Conservation (phyloP, 2,113 vertebrate genomes). For the Cisticola juncidis region DNA sequence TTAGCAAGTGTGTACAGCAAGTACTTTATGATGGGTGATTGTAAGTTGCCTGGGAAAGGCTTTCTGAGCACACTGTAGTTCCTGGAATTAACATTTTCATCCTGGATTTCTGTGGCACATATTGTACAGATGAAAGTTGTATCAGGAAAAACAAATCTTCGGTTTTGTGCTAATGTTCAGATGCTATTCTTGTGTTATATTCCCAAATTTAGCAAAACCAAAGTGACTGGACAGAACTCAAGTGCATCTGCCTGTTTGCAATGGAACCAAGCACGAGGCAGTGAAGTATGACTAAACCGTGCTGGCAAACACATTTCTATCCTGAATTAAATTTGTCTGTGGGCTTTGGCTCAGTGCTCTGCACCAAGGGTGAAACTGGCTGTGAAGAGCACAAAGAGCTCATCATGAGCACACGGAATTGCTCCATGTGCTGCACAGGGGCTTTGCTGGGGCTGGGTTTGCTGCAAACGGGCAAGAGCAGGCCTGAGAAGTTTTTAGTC, state of each 20-base stretch:
- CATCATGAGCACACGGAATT: background rate
- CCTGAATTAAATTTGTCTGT: background rate
- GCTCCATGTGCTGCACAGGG: background rate
- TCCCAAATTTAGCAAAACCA: background rate
- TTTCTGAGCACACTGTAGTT: background rate
- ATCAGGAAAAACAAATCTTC: background rate
- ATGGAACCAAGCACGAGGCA: background rate
- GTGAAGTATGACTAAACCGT: background rate
- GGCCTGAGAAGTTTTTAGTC: background rate
- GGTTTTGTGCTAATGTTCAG: background rate
- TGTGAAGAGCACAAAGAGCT: slow-evolving; percentile 18
- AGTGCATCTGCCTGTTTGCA: background rate
- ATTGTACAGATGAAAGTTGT: background rate
- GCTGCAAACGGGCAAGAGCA: background rate
- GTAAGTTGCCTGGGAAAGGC: background rate
- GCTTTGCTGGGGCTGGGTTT: background rate
- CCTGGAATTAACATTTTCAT: background rate
- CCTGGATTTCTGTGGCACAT: background rate
- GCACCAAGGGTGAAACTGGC: background rate
- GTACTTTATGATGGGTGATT: background rate
- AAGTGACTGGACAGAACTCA: background rate
- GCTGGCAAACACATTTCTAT: background rate
- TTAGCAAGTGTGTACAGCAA: background rate
- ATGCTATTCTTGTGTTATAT: background rate
- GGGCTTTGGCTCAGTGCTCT: background rate